These are phyloP conservation scores for Fistularia commersonii DNA, from an alignment of 2,797 vertebrate species.

Conservation along the genomic window DNA sequence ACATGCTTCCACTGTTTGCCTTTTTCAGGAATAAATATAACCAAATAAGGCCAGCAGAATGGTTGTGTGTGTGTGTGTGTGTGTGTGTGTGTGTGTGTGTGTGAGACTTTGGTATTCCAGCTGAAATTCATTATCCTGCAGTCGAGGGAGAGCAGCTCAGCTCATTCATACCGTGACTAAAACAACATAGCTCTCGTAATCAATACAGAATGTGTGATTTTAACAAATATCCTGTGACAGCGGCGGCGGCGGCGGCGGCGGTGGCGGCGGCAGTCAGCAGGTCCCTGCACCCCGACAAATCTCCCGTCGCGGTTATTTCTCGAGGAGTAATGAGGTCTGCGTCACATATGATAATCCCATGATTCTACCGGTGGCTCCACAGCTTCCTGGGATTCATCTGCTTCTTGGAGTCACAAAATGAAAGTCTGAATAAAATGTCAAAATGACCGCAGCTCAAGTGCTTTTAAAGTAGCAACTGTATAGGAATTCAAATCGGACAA, in stretches of 20 bases:
- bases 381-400: too few relatives aligned
- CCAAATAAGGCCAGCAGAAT: constrained; percentile 64
- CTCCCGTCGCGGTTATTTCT: too few relatives aligned
- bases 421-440: too few relatives aligned
- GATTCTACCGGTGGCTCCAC: too few relatives aligned
- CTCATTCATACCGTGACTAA: constrained; percentile 37
- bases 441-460: too few relatives aligned
- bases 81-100: constrained; percentile 12
- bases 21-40: constrained; percentile 57
- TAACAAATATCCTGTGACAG: constrained; percentile 22
- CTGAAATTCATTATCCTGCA: constrained; percentile 54
- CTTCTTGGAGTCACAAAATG: too few relatives aligned
- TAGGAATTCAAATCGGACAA: too few relatives aligned
- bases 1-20: constrained; percentile 32
- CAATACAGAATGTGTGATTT: constrained; percentile 33
- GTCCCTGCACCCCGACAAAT: too few relatives aligned
- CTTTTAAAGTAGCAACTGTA: too few relatives aligned
- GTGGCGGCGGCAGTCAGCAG: neutral
- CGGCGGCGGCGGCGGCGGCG: neutral
- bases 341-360: too few relatives aligned
- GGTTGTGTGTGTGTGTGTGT: constrained; percentile 4
- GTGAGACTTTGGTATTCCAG: constrained; percentile 44
- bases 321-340: too few relatives aligned
- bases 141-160: constrained; percentile 27
- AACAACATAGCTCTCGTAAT: constrained; percentile 38